Percentiles rank a stretch among this genome's conserved stretches.
These are phyloP conservation scores for Kryptolebias ocellatus DNA, from an alignment of 2,797 vertebrate genomes.

Conservation along the genomic window DNA sequence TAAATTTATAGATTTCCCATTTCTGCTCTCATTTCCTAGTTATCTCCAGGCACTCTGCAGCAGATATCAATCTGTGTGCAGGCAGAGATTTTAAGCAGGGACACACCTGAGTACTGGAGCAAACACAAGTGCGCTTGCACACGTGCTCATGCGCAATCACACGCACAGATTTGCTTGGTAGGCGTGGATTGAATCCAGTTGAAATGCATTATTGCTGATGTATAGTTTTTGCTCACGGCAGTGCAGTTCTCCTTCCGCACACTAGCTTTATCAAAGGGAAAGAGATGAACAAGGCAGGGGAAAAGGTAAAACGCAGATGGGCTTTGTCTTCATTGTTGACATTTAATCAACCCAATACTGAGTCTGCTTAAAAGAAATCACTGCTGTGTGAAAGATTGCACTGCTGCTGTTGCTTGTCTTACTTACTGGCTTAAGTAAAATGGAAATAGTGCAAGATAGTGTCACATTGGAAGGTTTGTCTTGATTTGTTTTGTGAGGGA, in stretches of 20 bases:
- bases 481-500: constrained; percentile 36
- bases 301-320: constrained; percentile 53
- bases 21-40: constrained; percentile 62
- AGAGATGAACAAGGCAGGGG: constrained; percentile 55
- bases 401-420: constrained; percentile 38
- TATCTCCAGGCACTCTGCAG: constrained; percentile 55
- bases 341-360: constrained; percentile 82
- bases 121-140: constrained; percentile 34
- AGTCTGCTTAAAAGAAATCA: constrained; percentile 79
- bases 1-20: constrained; percentile 66
- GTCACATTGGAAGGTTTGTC: constrained; percentile 40
- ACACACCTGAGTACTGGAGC: constrained; percentile 53
- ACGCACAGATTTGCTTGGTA: constrained; percentile 51
- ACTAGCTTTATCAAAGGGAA: constrained; percentile 71
- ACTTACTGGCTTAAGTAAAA: constrained; percentile 55
- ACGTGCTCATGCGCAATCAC: constrained; percentile 33
- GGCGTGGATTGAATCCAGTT: constrained; percentile 60
- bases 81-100: constrained; percentile 35
- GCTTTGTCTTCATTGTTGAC: constrained; percentile 77
- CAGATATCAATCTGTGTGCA: constrained; percentile 59
- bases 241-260: constrained; percentile 58
- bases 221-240: constrained; percentile 63
- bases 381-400: constrained; percentile 74
- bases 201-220: constrained; percentile 77
- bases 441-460: constrained; percentile 48